These are phyloP conservation scores for Sapayoa aenigma DNA, from an alignment of 2,113 vertebrate species.

Conservation along the genomic window DNA sequence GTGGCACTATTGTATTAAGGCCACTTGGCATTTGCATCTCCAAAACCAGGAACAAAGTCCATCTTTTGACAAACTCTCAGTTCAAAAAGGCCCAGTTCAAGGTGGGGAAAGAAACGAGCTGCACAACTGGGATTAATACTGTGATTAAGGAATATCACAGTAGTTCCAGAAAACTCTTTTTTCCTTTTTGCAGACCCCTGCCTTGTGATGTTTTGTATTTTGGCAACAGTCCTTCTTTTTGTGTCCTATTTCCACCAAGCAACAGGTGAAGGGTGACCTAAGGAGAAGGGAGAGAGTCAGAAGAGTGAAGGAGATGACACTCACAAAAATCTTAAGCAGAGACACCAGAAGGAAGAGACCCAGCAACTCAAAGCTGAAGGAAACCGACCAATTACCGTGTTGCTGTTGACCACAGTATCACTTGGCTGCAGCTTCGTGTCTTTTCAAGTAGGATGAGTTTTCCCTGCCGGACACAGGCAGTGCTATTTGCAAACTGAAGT, in stretches of 20 bases:
- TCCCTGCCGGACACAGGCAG: neutral
- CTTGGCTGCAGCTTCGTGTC: neutral
- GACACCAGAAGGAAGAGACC: neutral
- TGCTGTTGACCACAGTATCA: neutral
- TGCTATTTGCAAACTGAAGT: neutral
- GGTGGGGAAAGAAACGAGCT: neutral
- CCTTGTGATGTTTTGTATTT: neutral
- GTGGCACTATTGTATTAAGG: neutral
- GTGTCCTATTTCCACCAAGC: neutral
- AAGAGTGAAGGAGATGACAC: neutral
- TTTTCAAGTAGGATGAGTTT: neutral
- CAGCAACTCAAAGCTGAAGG: neutral
- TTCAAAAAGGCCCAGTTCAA: neutral
- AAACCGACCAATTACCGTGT: neutral
- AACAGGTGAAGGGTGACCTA: neutral
- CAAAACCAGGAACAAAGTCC: neutral
- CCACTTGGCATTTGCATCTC: neutral
- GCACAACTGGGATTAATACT: neutral
- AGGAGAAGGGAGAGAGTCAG: neutral
- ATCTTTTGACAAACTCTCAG: neutral
- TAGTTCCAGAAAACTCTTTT: neutral
- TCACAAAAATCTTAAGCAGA: neutral
- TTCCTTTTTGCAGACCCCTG: neutral
- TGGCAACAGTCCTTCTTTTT: neutral
- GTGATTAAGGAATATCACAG: neutral